Evolutionary conservation across 2,888 invertebrate species (phyloP), one percentile per base, ranked within the genome.

Genomic region (Dermolepida albohirtum): DNA sequence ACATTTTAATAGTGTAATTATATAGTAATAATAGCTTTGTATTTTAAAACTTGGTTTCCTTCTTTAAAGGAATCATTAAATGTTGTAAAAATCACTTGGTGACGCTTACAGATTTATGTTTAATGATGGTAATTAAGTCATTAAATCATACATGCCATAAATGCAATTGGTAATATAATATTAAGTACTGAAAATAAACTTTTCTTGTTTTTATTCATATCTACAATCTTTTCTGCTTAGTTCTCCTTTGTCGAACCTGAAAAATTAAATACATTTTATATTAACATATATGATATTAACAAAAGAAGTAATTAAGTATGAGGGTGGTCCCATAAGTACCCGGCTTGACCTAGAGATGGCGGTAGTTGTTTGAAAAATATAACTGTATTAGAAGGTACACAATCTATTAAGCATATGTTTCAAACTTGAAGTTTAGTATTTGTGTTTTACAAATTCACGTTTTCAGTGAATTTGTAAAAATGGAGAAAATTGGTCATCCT

Each of bases 201-300:
- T 44, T 22, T 44, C 12, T 27, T 47, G 39, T 57, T 47, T 44
- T 66, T 17, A 65, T 22, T 66, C 55, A 12, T 59, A 66, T 65
- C 67, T 67, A 67, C 59, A 67, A 67, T 64, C 52, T 52, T 50
- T 64, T 44, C 64, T 55, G 59, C 16, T 51, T 51, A 44, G 17
- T 43, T 69, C 68, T 16, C 49, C 57, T 55, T 66, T 55, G 22
- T 59, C 62, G 52, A 62, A 79, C 77, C 79, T 80, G 69, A 64
- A 76, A 76, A 11, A 72, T 62, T 64, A 69, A 63, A 65, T 29
- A n/a, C n/a, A n/a, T n/a, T n/a, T n/a, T n/a, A n/a, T n/a, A n/a
- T n/a, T n/a, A n/a, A n/a, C n/a, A n/a, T n/a, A n/a, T n/a, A n/a
- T n/a, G n/a, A n/a, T n/a, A n/a, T n/a, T n/a, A n/a, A n/a, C n/a